A percentile compares a stretch with the other conserved stretches of the same genome.
Evolutionary conservation across 2,888 invertebrate genomes (phyloP).

Genomic region (Acleris laterana): DNA sequence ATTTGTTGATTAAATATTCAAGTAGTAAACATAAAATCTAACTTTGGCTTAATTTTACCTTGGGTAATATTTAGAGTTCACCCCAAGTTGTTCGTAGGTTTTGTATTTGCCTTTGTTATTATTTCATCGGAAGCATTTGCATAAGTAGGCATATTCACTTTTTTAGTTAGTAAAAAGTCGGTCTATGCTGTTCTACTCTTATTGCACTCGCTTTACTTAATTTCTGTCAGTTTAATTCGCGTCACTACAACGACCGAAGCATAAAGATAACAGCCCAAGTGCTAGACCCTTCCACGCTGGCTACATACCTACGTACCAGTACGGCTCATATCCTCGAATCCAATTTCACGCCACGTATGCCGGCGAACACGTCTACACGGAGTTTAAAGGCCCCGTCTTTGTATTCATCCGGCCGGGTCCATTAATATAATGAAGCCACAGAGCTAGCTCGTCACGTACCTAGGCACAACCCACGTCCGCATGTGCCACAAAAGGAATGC

Average conservation of each 20-base stretch:
- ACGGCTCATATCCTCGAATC: slow-evolving; percentile 53
- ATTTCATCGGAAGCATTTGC: too few relatives aligned
- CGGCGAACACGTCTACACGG: slow-evolving; percentile 64
- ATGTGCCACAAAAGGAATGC: slow-evolving; percentile 80
- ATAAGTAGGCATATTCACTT: neutral
- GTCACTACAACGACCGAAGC: neutral
- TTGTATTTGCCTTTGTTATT: too few relatives aligned
- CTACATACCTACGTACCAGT: slow-evolving; percentile 6
- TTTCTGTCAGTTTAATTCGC: neutral
- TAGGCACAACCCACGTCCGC: slow-evolving; percentile 73
- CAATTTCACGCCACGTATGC: slow-evolving; percentile 65
- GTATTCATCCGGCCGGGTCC: slow-evolving; percentile 79
- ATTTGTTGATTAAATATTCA: too few relatives aligned
- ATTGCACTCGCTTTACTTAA: too few relatives aligned
- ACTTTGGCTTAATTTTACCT: too few relatives aligned
- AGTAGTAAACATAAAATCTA: too few relatives aligned
- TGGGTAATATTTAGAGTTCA: too few relatives aligned
- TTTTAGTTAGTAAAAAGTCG: too few relatives aligned
- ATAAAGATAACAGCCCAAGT: slow-evolving; percentile 2
- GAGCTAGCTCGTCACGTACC: slow-evolving; percentile 75
- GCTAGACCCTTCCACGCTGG: slow-evolving; percentile 9
- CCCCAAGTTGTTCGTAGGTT: too few relatives aligned
- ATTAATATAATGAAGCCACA: slow-evolving; percentile 82
- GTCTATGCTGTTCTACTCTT: neutral
- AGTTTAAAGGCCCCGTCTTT: slow-evolving; percentile 76